Evolutionary conservation across 2,888 invertebrate genomes (phyloP).

Genomic region (Oligia latruncula): DNA sequence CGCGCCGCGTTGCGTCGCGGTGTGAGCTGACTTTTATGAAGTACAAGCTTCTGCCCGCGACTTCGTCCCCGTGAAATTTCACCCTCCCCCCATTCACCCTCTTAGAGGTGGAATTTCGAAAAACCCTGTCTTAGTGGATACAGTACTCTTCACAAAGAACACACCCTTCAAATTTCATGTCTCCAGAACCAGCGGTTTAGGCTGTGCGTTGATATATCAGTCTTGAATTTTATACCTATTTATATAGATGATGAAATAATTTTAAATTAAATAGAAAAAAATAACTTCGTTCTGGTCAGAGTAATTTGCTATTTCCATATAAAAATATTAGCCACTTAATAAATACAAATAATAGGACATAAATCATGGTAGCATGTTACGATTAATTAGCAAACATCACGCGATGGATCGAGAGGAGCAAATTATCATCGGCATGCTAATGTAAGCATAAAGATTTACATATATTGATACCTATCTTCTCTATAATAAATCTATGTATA

Average conservation of each 20-base stretch:
- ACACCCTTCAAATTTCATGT: no score
- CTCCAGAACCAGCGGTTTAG: no score
- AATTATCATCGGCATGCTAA: slow-evolving; percentile 44
- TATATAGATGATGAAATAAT: neutral
- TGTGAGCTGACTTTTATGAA: no score
- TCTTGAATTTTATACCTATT: neutral
- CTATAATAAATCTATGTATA: neutral
- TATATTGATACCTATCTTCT: neutral
- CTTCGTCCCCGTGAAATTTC: no score
- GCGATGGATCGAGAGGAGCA: slow-evolving; percentile 31
- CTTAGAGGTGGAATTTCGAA: no score
- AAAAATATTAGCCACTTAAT: slow-evolving; percentile 19
- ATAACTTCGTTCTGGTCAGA: neutral
- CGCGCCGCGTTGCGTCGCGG: no score
- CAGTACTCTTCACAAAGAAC: no score
- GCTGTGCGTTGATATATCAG: no score
- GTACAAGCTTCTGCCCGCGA: no score
- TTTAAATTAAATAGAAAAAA: neutral
- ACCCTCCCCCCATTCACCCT: no score
- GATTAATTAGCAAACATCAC: slow-evolving; percentile 43
- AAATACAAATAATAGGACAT: slow-evolving; percentile 24
- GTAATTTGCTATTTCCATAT: slow-evolving; percentile 18
- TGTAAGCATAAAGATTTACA: neutral
- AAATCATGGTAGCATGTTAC: slow-evolving; percentile 29
- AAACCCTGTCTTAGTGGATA: no score